phyloP scores from a whole-genome alignment of 2,888 invertebrate species.

The Rugalucina vietnamica region DNA sequence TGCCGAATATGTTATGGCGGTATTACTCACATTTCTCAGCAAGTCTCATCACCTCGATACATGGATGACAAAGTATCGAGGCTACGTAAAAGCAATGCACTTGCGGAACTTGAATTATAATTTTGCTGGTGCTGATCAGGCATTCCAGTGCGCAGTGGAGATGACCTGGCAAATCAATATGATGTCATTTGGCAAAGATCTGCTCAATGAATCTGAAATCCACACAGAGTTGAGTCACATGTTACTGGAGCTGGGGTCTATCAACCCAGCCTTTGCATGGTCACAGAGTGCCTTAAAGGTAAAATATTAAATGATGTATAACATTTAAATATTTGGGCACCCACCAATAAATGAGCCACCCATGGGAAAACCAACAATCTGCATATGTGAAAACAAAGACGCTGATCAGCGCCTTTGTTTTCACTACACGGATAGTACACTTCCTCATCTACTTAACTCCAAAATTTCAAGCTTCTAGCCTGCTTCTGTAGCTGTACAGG shows the following conservation, averaged over 20 bases:
- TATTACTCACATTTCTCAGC: slow-evolving; percentile 71
- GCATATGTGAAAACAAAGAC: too few relatives aligned
- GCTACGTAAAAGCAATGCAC: slow-evolving; percentile 76
- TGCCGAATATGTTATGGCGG: slow-evolving; percentile 71
- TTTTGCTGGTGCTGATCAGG: slow-evolving; percentile 70
- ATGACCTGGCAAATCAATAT: slow-evolving; percentile 76
- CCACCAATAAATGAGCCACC: background rate
- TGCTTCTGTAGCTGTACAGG: too few relatives aligned
- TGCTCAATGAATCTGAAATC: slow-evolving; percentile 73
- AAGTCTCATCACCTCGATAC: slow-evolving; percentile 73
- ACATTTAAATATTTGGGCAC: background rate
- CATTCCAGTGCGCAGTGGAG: slow-evolving; percentile 73
- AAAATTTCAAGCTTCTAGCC: too few relatives aligned
- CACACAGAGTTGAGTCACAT: slow-evolving; percentile 73
- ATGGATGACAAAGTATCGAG: slow-evolving; percentile 76
- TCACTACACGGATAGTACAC: too few relatives aligned
- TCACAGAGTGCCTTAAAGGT: slow-evolving; percentile 77
- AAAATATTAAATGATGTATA: background rate
- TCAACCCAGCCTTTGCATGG: slow-evolving; percentile 76
- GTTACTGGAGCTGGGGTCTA: slow-evolving; percentile 77
- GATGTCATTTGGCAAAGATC: slow-evolving; percentile 80
- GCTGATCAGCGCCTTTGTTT: too few relatives aligned
- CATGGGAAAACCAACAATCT: too few relatives aligned
- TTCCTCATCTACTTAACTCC: too few relatives aligned
- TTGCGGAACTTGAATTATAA: slow-evolving; percentile 75